Base-by-base conservation (phyloP, 1,140 invertebrate species). In the Pseudomyrmex gracilis region DNA sequence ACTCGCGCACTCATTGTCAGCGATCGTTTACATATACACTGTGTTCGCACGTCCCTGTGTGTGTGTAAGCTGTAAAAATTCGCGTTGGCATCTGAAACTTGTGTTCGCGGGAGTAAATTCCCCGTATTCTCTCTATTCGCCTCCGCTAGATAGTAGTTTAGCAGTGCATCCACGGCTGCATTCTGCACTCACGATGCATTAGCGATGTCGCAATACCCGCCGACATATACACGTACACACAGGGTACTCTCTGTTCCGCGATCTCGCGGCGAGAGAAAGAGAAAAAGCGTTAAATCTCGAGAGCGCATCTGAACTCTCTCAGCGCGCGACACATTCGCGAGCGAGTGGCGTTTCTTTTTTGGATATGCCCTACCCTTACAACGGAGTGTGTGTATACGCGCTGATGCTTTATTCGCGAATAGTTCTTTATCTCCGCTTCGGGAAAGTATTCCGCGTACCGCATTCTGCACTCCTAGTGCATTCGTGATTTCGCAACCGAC, bases 171-270 rank as follows among this genome's bases (percentile, higher is more conserved):
- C 82, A 80, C 85, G 85, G 73, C 73, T 71, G 68, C 85, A 45
- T 66, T 68, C 55, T 57, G 67, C 70, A 87, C 86, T 73, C 86
- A 17, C 82, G 86, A 84, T 87, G 85, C 86, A 87, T 87, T 87
- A 87, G 73, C 85, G 85, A 87, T 87, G 85, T 84, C 85, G 73
- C 86, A 84, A 84, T 74, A 60, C 67, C 34, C 57, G 78, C 47
- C 73, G 73, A 53, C 47, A 47, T 64, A 51, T 68, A 49, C 47
- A 76, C 74, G 68, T 45, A 67, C 24, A 34, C 34, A 34, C 34
- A 34, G 34, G 34, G 34, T 34, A 43, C 20, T 51, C 49, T 24
- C 68, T 12, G 55, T 68, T 63, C 22, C 66, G 24, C 45, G 60
- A 64, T 66, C 58, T 58, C 70, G 49, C 67, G 55, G 55, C 15